Evolutionary conservation across 2,888 invertebrate genomes (phyloP).

Genomic region (Chymomyza caudatula): DNA sequence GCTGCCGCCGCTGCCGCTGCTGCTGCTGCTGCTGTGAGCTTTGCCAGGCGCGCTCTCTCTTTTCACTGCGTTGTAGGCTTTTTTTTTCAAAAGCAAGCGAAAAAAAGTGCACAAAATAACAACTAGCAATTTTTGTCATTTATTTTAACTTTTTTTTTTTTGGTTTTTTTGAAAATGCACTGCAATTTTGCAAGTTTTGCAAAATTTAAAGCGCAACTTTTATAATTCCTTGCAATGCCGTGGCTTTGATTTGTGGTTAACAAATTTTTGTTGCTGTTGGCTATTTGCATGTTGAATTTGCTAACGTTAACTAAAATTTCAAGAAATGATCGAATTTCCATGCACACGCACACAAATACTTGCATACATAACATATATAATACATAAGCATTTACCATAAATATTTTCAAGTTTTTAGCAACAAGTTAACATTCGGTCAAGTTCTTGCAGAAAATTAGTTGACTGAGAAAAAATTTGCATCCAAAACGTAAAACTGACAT

Average conservation of each 20-base stretch:
- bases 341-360: neutral
- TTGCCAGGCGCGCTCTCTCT: neutral
- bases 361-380: neutral
- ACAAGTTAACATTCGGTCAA: too few relatives aligned
- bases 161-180: neutral
- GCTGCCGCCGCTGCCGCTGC: slow-evolving; percentile 3
- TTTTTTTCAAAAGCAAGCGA: neutral
- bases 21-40: neutral
- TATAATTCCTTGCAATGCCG: neutral
- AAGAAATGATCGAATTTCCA: neutral
- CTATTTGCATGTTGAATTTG: neutral
- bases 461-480: too few relatives aligned
- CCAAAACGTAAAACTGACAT: too few relatives aligned
- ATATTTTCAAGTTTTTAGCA: too few relatives aligned
- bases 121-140: neutral
- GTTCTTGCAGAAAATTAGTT: too few relatives aligned
- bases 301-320: slow-evolving; percentile 10
- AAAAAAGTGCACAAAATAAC: neutral
- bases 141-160: neutral
- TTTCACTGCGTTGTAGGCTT: neutral
- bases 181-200: neutral
- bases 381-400: neutral
- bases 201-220: neutral
- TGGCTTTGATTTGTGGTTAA: neutral
- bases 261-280: neutral